Base-by-base conservation (phyloP, 2,113 vertebrate genomes). In the Cheilinus undulatus region DNA sequence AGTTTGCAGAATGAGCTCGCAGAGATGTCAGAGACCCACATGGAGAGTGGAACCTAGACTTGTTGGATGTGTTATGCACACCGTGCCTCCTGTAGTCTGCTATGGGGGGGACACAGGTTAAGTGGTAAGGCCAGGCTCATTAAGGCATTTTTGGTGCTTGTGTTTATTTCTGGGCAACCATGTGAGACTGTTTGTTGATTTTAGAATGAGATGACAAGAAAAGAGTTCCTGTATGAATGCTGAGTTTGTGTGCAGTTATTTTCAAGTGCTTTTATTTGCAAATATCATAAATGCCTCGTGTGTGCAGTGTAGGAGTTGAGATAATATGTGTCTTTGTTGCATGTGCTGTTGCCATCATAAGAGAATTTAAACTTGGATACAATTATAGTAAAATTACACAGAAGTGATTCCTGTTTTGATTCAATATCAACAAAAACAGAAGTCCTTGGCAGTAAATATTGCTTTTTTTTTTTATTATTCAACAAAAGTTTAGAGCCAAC, bases 81-180 rank as follows among this genome's bases (percentile, higher is more conserved):
- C n/a, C 46, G 51, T 45, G 12, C 19, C 5, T 36, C 49, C 28
- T 73, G 40, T 68, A 60, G 54, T 23, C 24, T 51, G 78, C 38
- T 10, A 94, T 94, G 93, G 94, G 93, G 67, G 93, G 82, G 43
- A 83, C 76, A 11, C 93, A 91, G 85, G 81, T 94, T 10, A 94
- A 94, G 93, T 94, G 93, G 94, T 94, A 93, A 93, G 93, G 68
- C 6, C 28, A 52, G 20, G 34, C 15, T 24, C 10, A 38, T 5
- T 51, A 22, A 64, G 11, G n/a, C n/a, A 6, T 5, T 57, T 3
- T 65, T 27, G 30, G 15, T 53, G 24, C 20, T 17, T 26, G 22
- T 73, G 30, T 50, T 20, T 72, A 17, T 54, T 34, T 19, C 5
- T 75, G 45, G 34, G 30, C 20, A 28, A 27, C 58, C 43, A 14